Base-by-base conservation (phyloP, 2,113 vertebrate genomes). In the Lota lota region DNA sequence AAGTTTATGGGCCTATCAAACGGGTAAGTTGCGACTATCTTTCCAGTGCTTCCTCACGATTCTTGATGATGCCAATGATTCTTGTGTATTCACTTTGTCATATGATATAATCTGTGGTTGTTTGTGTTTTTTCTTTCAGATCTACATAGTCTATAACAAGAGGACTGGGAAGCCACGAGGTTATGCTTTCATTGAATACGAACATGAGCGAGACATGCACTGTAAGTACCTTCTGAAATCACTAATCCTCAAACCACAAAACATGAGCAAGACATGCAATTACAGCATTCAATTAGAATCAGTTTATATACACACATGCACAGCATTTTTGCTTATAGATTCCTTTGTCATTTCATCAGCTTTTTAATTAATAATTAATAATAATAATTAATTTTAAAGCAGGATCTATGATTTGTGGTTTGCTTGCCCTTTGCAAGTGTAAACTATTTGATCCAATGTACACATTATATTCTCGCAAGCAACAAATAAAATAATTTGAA, bases 161-260 rank as follows among this genome's bases (percentile, higher is more conserved):
- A 89, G 85, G 65, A 96, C 95, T 0, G 92, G 92, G 22, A 98
- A 98, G 75, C 95, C 96, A 17, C 92, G 96, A 0, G 96, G 96
- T 73, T 97, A 96, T 14, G 96, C 96, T 15, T 98, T 98, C 92
- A 98, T 97, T 4, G 96, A 98, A 79, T 98, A 97, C 0, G 96
- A 98, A 68, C 96, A 97, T 8, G 96, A 98, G 73, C 90, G 96
- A 21, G 96, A 98, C 80, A 98, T 98, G 95, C 95, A 98, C 85
- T 96, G 94, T 96, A 86, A 95, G 94, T 95, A 88, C 54, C 53
- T 11, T 20, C 5, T 0, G 0, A 60, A 18, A 21, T 5, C 8
- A 12, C 19, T 50, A 19, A 40, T 1, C 21, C 22, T 47, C 40
- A 47, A 47, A 47, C 40, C 40, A 1, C 40, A 47, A 47, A 2